Percentiles rank a stretch among this genome's conserved stretches.
Evolutionary conservation across 2,113 vertebrate genomes (phyloP).

Genomic region (Erythrocebus patas): DNA sequence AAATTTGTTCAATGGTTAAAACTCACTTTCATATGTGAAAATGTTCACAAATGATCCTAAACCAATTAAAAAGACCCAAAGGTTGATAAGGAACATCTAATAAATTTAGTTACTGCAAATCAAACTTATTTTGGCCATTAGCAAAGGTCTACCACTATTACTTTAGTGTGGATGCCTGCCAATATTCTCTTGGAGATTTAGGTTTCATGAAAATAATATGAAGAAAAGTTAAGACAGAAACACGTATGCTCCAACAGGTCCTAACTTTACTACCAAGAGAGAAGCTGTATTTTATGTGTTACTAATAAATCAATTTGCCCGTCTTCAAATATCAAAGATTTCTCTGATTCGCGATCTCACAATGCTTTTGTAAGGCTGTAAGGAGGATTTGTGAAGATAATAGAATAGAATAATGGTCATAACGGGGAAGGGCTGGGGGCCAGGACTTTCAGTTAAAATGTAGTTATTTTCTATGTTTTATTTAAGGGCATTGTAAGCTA

Average conservation of each 20-base stretch:
- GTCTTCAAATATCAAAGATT: background rate
- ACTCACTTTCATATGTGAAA: conserved; percentile 21
- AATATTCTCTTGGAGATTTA: background rate
- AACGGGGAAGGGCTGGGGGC: too few species aligned
- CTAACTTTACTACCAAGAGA: background rate
- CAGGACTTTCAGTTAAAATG: background rate
- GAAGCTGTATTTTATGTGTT: background rate
- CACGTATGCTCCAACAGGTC: background rate
- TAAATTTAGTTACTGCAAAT: background rate
- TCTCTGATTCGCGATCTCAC: background rate
- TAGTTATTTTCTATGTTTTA: background rate
- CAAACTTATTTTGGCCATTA: background rate
- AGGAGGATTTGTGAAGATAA: background rate
- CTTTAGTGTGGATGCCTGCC: background rate
- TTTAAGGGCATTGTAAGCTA: background rate
- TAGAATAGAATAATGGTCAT: background rate
- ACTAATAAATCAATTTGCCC: background rate
- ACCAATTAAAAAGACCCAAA: background rate
- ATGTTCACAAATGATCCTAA: background rate
- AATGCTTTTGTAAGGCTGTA: background rate
- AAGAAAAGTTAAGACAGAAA: background rate
- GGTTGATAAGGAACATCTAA: background rate
- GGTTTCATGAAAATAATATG: background rate
- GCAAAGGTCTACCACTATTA: background rate
- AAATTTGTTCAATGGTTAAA: background rate